Evolutionary conservation across 2,797 vertebrate species (phyloP).

Genomic region (Merluccius polli): DNA sequence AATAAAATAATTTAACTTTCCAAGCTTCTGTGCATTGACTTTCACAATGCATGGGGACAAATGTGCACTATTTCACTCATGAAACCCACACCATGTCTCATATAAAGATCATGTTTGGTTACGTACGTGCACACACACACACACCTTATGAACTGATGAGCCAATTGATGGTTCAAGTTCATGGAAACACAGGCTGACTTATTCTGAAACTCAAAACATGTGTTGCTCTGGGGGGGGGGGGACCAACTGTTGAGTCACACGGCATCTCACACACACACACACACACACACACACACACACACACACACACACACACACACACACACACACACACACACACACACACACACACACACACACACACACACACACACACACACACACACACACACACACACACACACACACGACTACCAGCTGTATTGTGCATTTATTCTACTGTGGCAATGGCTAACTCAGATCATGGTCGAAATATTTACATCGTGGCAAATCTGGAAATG

Average conservation of each 20-base stretch:
- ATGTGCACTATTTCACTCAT: not conserved
- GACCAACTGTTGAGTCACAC: too few species aligned
- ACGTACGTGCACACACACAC: slow-evolving; percentile 21
- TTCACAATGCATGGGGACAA: not conserved
- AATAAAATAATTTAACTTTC: slow-evolving; percentile 16
- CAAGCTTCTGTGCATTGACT: not conserved
- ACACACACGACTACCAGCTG: not conserved
- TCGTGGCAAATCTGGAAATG: not conserved
- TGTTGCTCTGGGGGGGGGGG: too few species aligned
- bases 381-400: slow-evolving; percentile 56
- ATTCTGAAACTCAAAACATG: too few species aligned
- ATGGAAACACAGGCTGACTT: too few species aligned
- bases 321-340: slow-evolving; percentile 14
- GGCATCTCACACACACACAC: too few species aligned
- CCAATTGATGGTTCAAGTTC: too few species aligned
- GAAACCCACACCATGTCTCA: not conserved
- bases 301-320: slow-evolving; percentile 10
- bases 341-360: slow-evolving; percentile 6
- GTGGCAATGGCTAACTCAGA: not conserved
- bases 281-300: slow-evolving; percentile 26
- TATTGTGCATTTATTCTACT: not conserved
- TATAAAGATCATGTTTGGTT: not conserved
- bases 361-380: slow-evolving; percentile 57
- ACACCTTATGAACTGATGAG: too few species aligned
- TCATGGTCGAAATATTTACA: not conserved